These are phyloP conservation scores for Melanostoma mellinum DNA, from an alignment of 2,888 invertebrate genomes.

Conservation along the genomic window DNA sequence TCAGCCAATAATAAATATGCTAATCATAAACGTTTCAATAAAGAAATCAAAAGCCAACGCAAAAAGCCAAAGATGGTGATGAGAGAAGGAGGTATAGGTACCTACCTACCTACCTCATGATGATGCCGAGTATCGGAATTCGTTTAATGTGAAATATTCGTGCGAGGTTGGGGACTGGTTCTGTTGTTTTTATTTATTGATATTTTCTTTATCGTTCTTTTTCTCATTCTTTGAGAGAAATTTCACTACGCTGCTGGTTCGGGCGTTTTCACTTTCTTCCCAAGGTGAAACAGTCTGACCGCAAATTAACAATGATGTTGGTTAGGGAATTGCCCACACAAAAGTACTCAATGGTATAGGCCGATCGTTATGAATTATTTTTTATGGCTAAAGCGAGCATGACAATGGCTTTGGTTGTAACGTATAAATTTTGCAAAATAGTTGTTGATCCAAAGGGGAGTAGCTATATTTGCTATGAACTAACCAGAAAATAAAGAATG, in stretches of 20 bases:
- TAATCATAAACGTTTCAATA: conserved; percentile 53
- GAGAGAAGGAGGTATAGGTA: conserved; percentile 5
- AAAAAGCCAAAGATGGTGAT: not conserved
- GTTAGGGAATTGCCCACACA: too few relatives aligned
- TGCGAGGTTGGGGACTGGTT: conserved; percentile 23
- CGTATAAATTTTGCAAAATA: too few relatives aligned
- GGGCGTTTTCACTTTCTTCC: conserved; percentile 67
- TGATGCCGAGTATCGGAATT: conserved; percentile 6
- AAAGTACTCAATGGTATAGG: too few relatives aligned
- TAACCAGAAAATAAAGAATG: too few relatives aligned
- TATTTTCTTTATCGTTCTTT: not conserved
- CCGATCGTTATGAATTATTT: too few relatives aligned
- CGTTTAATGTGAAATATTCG: conserved; percentile 10
- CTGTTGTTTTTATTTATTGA: conserved; percentile 10
- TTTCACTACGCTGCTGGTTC: conserved; percentile 34
- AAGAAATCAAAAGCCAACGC: conserved; percentile 62
- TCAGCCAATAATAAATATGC: conserved; percentile 21
- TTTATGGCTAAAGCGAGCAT: too few relatives aligned
- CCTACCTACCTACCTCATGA: not conserved
- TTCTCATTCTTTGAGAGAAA: conserved; percentile 34
- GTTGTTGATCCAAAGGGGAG: too few relatives aligned
- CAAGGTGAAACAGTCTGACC: conserved; percentile 62
- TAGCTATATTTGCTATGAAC: too few relatives aligned
- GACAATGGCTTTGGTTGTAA: too few relatives aligned
- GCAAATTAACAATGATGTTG: conserved; percentile 23